These are phyloP conservation scores for Eretmochelys imbricata DNA, from an alignment of 2,113 vertebrate species.

Conservation along the genomic window DNA sequence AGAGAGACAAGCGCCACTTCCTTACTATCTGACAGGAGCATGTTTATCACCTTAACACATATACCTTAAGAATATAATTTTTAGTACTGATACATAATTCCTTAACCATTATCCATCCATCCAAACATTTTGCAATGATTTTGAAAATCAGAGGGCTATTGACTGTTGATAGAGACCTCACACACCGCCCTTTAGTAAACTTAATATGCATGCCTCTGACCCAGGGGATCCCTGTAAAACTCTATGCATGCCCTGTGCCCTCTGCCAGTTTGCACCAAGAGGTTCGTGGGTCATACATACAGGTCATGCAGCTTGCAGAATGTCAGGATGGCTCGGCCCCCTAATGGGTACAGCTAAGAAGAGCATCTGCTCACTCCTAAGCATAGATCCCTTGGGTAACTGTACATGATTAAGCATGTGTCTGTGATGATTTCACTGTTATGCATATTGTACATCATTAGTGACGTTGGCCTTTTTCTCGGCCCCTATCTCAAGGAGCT, in stretches of 20 bases:
- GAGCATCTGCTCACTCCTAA: background rate
- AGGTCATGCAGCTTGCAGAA: background rate
- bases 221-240: background rate
- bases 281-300: background rate
- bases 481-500: background rate
- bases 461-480: background rate
- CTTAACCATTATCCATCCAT: background rate
- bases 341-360: background rate
- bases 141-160: background rate
- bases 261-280: background rate
- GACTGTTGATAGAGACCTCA: background rate
- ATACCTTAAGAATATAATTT: background rate
- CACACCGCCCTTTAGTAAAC: background rate
- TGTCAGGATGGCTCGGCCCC: background rate
- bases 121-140: background rate
- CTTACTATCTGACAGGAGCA: background rate
- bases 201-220: background rate
- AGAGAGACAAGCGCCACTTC: background rate
- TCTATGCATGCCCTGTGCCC: background rate
- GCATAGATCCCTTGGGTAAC: background rate
- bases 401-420: rapidly evolving
- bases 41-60: background rate
- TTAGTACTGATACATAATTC: background rate
- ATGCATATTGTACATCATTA: background rate
- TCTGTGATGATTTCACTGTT: background rate